Percentiles rank a stretch among this genome's conserved stretches.
These are phyloP conservation scores for Tretioscincus oriximinensis DNA, from an alignment of 2,113 vertebrate genomes.

Conservation along the genomic window DNA sequence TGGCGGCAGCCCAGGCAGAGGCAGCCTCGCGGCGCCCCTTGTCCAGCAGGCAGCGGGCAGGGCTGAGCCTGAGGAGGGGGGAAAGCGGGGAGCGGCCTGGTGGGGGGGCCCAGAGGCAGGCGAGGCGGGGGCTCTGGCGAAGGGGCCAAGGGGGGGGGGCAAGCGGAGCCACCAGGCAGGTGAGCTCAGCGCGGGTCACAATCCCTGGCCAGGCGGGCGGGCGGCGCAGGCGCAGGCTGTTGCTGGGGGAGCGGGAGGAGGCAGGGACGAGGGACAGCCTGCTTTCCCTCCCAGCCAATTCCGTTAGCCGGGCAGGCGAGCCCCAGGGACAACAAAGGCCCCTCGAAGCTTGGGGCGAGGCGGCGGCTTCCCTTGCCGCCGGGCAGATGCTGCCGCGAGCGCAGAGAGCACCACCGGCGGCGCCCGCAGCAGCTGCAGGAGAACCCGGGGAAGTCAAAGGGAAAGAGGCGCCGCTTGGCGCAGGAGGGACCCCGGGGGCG, in stretches of 20 bases:
- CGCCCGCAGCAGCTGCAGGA: background rate
- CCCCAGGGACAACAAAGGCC: constrained; percentile 46
- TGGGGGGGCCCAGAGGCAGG: background rate
- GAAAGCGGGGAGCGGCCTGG: background rate
- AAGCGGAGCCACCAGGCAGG: background rate
- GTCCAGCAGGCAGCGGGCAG: background rate
- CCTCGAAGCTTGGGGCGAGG: constrained; percentile 13
- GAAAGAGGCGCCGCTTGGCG: background rate
- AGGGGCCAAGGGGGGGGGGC: no score
- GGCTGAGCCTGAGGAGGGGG: background rate
- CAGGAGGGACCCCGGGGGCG: background rate
- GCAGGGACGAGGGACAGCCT: background rate
- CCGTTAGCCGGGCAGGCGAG: background rate
- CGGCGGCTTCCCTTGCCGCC: constrained; percentile 12
- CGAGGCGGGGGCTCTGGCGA: background rate
- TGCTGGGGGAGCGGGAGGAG: background rate
- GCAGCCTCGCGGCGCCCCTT: background rate
- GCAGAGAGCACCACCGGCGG: constrained; percentile 6
- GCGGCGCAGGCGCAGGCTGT: background rate
- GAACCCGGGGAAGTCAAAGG: background rate
- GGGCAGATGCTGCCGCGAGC: constrained; percentile 18
- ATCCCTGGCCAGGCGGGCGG: constrained; percentile 13
- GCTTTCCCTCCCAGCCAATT: background rate
- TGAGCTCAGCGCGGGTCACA: constrained; percentile 14
- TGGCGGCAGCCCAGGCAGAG: background rate